Conservation (phyloP, 1,140 invertebrate species). For the Trichonephila inaurata region DNA sequence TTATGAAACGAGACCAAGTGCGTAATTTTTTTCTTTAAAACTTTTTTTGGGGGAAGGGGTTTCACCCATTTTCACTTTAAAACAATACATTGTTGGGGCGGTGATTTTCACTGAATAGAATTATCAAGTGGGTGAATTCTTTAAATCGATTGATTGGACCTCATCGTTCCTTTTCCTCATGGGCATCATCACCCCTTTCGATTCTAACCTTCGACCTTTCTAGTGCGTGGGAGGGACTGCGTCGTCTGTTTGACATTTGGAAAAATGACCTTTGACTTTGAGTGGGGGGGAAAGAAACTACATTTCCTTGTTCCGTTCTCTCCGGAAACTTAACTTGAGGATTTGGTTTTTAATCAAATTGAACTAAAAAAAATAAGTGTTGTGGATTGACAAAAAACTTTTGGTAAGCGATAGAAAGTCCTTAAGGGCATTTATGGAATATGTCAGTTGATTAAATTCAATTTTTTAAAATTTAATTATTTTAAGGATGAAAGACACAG, state of each 20-base stretch:
- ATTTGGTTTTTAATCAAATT: constrained; percentile 26
- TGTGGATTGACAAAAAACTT: too few relatives aligned
- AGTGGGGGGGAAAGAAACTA: neutral
- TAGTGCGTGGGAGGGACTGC: constrained; percentile 20
- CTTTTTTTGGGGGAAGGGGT: too few relatives aligned
- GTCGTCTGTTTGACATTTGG: constrained; percentile 50
- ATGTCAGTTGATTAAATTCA: too few relatives aligned
- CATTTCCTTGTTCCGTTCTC: constrained; percentile 32
- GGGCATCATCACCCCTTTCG: neutral
- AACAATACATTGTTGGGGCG: too few relatives aligned
- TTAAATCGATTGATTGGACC: constrained; percentile 26
- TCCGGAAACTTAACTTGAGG: constrained; percentile 25
- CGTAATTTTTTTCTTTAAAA: too few relatives aligned
- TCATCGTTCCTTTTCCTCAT: neutral
- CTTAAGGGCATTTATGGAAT: too few relatives aligned
- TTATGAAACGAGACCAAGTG: too few relatives aligned
- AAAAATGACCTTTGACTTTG: constrained; percentile 43
- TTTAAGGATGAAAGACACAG: too few relatives aligned
- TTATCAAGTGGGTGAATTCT: neutral
- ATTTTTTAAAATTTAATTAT: too few relatives aligned
- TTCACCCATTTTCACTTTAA: too few relatives aligned
- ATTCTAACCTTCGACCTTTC: constrained; percentile 42
- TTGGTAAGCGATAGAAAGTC: too few relatives aligned
- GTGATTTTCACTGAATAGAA: too few relatives aligned
- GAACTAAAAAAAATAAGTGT: neutral